Percentiles rank a stretch among this genome's conserved stretches.
Conservation (phyloP, 2,797 vertebrate genomes). For the Discoglossus pictus region DNA sequence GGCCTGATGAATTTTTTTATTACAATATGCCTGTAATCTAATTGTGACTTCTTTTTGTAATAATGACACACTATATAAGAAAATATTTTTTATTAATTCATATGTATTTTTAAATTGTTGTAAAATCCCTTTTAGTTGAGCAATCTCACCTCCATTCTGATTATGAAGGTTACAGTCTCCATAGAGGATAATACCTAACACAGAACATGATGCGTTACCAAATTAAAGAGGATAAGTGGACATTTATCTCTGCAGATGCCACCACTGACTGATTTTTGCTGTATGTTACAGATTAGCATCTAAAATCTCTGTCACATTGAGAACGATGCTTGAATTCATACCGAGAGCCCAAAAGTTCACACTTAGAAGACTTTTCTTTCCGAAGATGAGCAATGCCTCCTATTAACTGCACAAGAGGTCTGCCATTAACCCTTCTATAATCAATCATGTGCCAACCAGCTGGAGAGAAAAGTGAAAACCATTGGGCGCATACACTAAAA, state of each 20-base stretch:
- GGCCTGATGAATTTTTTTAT: too few relatives aligned
- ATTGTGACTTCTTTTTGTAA: too few relatives aligned
- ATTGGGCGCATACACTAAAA: conserved; percentile 44
- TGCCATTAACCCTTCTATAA: conserved; percentile 54
- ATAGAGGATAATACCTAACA: conserved; percentile 52
- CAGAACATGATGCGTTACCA: conserved; percentile 59
- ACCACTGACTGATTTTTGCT: conserved; percentile 58
- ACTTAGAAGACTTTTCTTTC: conserved; percentile 49
- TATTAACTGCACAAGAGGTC: conserved; percentile 17
- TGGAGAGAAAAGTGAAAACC: conserved; percentile 50
- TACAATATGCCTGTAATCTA: too few relatives aligned
- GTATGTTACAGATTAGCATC: conserved; percentile 53
- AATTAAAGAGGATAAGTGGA: conserved; percentile 61
- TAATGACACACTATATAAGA: too few relatives aligned
- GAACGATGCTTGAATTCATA: conserved; percentile 56
- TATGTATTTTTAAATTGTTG: conserved; percentile 28
- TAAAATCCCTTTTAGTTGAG: conserved; percentile 25
- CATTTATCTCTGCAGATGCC: conserved; percentile 58
- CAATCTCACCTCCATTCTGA: conserved; percentile 51
- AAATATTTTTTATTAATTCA: too few relatives aligned
- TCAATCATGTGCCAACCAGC: conserved; percentile 39
- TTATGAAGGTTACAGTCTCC: conserved; percentile 64
- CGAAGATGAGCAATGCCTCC: background rate
- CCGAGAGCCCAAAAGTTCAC: conserved; percentile 48
- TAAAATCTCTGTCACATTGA: conserved; percentile 49